A percentile compares a stretch with the other conserved stretches of the same genome.
Evolutionary conservation across 1,140 invertebrate species (phyloP).

Genomic region (Lutraria rhynchaena): DNA sequence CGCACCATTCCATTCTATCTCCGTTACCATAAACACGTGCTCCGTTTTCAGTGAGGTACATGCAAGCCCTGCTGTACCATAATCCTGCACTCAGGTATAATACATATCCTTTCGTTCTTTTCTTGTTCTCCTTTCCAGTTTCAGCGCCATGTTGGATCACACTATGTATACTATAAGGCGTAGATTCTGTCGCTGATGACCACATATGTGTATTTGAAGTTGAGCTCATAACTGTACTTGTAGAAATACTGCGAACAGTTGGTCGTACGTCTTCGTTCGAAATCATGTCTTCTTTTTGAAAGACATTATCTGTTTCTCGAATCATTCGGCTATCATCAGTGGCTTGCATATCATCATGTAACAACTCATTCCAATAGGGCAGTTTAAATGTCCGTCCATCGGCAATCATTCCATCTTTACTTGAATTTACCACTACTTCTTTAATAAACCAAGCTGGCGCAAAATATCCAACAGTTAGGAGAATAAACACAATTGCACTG

Average conservation of each 20-base stretch:
- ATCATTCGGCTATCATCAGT: neutral
- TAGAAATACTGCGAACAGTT: neutral
- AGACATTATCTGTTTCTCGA: neutral
- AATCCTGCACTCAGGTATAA: constrained; percentile 14
- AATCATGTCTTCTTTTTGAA: neutral
- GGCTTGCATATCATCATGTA: too few relatives aligned
- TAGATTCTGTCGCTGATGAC: neutral
- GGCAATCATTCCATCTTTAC: neutral
- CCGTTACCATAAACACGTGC: neutral
- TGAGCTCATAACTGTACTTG: neutral
- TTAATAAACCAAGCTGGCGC: constrained; percentile 42
- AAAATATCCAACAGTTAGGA: constrained; percentile 21
- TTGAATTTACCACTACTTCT: neutral
- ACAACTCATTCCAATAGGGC: too few relatives aligned
- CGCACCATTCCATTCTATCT: constrained; percentile 10
- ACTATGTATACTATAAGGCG: neutral
- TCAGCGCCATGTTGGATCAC: neutral
- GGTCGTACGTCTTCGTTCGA: neutral
- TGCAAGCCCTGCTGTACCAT: constrained; percentile 15
- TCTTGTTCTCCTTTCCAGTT: neutral
- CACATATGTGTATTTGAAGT: neutral
- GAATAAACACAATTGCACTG: constrained; percentile 10
- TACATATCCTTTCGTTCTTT: neutral
- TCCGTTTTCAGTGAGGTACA: neutral
- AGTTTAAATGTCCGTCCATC: constrained; percentile 6